These are phyloP conservation scores for Trichopoda pennipes DNA, from an alignment of 2,888 invertebrate species.

Conservation along the genomic window DNA sequence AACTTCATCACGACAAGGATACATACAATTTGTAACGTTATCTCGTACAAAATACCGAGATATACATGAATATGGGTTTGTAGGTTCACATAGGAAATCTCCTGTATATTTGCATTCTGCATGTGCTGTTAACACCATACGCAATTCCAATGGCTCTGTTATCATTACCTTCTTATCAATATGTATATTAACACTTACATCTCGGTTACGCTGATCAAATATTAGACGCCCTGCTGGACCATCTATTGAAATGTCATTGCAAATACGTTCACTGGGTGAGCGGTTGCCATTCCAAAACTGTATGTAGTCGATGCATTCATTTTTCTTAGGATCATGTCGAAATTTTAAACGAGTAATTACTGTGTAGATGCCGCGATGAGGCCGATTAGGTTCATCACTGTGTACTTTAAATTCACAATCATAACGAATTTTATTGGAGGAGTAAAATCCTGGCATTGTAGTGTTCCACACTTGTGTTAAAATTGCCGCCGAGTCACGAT, in stretches of 20 bases:
- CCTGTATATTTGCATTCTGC: slow-evolving; percentile 76
- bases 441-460: slow-evolving; percentile 73
- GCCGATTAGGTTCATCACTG: slow-evolving; percentile 72
- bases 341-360: slow-evolving; percentile 78
- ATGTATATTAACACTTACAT: slow-evolving; percentile 75
- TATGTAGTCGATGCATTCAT: slow-evolving; percentile 77
- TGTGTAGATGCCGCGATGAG: slow-evolving; percentile 75
- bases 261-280: slow-evolving; percentile 77
- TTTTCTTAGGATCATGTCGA: slow-evolving; percentile 74
- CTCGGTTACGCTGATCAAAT: slow-evolving; percentile 77
- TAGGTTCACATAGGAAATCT: slow-evolving; percentile 77
- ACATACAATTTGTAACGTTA: slow-evolving; percentile 78
- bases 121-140: slow-evolving; percentile 78
- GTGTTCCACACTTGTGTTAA: slow-evolving; percentile 78
- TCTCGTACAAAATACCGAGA: slow-evolving; percentile 78
- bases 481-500: slow-evolving; percentile 77
- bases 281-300: slow-evolving; percentile 77
- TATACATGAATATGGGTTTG: slow-evolving; percentile 77
- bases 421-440: slow-evolving; percentile 75
- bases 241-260: slow-evolving; percentile 77
- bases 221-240: slow-evolving; percentile 76
- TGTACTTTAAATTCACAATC: slow-evolving; percentile 77
- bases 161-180: slow-evolving; percentile 75
- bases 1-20: slow-evolving; percentile 78
- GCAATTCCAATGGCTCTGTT: slow-evolving; percentile 76